Base-by-base conservation (phyloP, 2,797 vertebrate species). In the Semaprochilodus insignis region DNA sequence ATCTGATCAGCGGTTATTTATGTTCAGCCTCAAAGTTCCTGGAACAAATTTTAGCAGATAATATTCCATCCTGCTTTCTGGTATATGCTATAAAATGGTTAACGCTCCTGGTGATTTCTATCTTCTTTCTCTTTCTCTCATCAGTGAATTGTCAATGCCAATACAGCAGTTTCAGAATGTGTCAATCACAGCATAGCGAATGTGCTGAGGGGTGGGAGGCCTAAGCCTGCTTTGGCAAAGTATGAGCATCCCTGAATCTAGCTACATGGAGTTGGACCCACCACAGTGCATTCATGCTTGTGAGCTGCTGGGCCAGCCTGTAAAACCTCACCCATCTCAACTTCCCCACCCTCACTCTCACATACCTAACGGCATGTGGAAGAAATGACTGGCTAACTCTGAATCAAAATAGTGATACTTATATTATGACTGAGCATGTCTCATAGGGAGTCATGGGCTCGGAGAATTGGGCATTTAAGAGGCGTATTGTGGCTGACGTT, bases 281-380 rank as follows among this genome's bases (percentile, higher is more conserved):
- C 82, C 84, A 57, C 83, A 74, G 81, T n/a, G 63, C n/a, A 67
- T 74, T 63, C 63, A 34, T 71, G 31, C 23, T n/a, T 14, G 44
- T 60, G 44, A 77, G 31, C 63, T 54, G 74, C 78, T 65, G 40
- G 23, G 17, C 34, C 2, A 15, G 57, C 48, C 77, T 54, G 51
- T 82, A 77, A 85, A 85, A 76, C 82, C 60, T 80, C 70, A 72
- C 65, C 48, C 77, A 59, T 84, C 70, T 78, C 55, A 23, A 55
- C 44, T 73, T 86, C 73, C 48, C 83, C 76, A 85, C 63, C 25
- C 67, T 62, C 59, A 34, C 31, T 15, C 63, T 78, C 80, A 48
- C 62, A 51, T 63, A 55, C 48, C 51, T 36, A 69, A 27, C 65
- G 67, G 23, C 82, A 27, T 70, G 60, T 70, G 77, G 85, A 84